These are phyloP conservation scores for Diorhabda sublineata DNA, from an alignment of 1,140 invertebrate genomes.

Conservation along the genomic window DNA sequence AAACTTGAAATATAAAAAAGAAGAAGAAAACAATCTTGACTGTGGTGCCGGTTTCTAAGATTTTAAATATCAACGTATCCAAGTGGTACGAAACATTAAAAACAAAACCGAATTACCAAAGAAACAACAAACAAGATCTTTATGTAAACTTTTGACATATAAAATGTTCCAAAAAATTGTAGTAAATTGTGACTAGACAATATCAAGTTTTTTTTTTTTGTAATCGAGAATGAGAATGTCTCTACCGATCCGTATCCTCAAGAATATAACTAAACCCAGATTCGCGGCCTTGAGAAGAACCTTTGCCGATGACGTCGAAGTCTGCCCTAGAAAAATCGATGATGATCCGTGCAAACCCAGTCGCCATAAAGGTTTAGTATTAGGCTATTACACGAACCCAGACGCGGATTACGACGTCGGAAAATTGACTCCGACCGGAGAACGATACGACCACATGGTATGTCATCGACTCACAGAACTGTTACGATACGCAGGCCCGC, in stretches of 20 bases:
- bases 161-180: constrained; percentile 24
- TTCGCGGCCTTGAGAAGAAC: constrained; percentile 3
- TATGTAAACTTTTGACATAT: constrained; percentile 17
- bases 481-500: constrained; percentile 40
- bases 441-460: constrained; percentile 52
- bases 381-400: constrained; percentile 54
- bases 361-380: constrained; percentile 50
- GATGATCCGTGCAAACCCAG: constrained; percentile 31
- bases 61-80: no score
- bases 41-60: no score
- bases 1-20: no score
- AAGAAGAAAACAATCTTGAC: no score
- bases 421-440: constrained; percentile 54
- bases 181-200: constrained; percentile 27
- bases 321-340: background rate
- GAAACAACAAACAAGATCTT: constrained; percentile 23
- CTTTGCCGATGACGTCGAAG: constrained; percentile 5
- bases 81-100: background rate
- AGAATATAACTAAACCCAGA: constrained; percentile 1
- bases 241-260: constrained; percentile 21
- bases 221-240: constrained; percentile 18
- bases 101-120: constrained; percentile 21
- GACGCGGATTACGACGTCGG: constrained; percentile 48
- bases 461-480: constrained; percentile 37
- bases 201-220: constrained; percentile 8